Evolutionary conservation across 2,113 vertebrate species (phyloP), one percentile per base, ranked within the genome.

Genomic region (Cyphomyrus plagiostoma): DNA sequence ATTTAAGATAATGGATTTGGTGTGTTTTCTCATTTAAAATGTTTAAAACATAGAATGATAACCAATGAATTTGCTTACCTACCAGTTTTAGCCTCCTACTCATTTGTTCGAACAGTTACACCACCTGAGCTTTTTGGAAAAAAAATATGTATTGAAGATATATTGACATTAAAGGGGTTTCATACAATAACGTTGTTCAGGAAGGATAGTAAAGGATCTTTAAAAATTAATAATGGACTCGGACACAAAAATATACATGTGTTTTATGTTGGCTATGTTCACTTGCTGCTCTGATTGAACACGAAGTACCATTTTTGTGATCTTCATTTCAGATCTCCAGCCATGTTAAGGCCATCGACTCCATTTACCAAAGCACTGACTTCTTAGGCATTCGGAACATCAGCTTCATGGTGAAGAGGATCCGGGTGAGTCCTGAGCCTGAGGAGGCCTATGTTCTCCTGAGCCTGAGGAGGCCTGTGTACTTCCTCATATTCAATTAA

Each of bases 341-440:
- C 93, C 98, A 99, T 0, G 98, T 99, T 17, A 99, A 98, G 94
- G 98, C 98, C 0, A 98, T 99, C 88, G 96, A 99, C 94, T 96
- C 97, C 52, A 97, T 99, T 95, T 99, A 99, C 94, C 97, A 99
- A 94, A 95, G 93, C 90, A 99, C 98, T 56, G 97, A 99, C 94
- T 99, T 99, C 94, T 94, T 96, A 83, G 98, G 98, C 89, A 99
- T 99, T 89, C 96, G 97, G 90, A 98, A 98, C 93, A 99, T 99
- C 95, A 97, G 97, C 94, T 99, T 99, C 94, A 99, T 99, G 98
- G 98, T 99, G 93, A 99, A 99, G 95, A 95, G 98, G 92, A 98
- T 99, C 91, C 96, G 96, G 94, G 98, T 99, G 94, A 97, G 97
- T 94, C 10, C 9, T 48, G 92, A 30, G 91, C 35, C 49, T 15